Conservation (phyloP, 2,797 vertebrate species). For the Neostethus bicornis region DNA sequence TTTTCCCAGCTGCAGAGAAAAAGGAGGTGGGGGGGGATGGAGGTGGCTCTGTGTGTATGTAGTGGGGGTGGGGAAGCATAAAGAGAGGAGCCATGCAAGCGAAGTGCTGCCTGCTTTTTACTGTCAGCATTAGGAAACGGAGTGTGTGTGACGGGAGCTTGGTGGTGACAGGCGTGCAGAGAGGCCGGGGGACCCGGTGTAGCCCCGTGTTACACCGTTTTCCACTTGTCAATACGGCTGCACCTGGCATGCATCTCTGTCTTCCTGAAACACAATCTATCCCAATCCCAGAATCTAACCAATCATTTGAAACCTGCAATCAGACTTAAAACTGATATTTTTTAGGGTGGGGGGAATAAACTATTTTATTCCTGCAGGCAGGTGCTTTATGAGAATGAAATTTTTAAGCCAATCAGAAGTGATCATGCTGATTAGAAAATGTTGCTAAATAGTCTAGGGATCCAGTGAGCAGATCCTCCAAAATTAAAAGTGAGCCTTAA, state of each 20-base stretch:
- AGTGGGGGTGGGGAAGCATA: slow-evolving; percentile 56
- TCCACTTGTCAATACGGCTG: slow-evolving; percentile 67
- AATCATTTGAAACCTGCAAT: neutral
- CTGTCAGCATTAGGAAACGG: slow-evolving; percentile 69
- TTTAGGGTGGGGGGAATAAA: too few species aligned
- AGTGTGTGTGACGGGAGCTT: slow-evolving; percentile 68
- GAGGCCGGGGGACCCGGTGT: slow-evolving; percentile 75
- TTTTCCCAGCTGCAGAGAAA: slow-evolving; percentile 50
- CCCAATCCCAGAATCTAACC: slow-evolving; percentile 46
- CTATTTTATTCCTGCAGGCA: too few species aligned
- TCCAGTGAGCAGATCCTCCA: neutral
- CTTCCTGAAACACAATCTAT: slow-evolving; percentile 62
- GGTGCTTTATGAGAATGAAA: neutral
- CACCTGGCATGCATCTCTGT: slow-evolving; percentile 77
- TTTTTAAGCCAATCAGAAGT: neutral
- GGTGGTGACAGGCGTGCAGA: slow-evolving; percentile 74
- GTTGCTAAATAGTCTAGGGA: neutral
- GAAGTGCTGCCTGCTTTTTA: slow-evolving; percentile 69
- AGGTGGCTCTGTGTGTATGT: slow-evolving; percentile 28
- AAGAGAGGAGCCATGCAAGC: slow-evolving; percentile 61
- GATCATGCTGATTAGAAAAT: neutral
- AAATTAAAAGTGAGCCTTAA: too few species aligned
- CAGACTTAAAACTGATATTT: too few species aligned
- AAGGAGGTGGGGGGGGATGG: slow-evolving; percentile 28
- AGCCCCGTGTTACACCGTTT: slow-evolving; percentile 69